Conservation (phyloP, 2,113 vertebrate species). For the Stigmatopora argus region DNA sequence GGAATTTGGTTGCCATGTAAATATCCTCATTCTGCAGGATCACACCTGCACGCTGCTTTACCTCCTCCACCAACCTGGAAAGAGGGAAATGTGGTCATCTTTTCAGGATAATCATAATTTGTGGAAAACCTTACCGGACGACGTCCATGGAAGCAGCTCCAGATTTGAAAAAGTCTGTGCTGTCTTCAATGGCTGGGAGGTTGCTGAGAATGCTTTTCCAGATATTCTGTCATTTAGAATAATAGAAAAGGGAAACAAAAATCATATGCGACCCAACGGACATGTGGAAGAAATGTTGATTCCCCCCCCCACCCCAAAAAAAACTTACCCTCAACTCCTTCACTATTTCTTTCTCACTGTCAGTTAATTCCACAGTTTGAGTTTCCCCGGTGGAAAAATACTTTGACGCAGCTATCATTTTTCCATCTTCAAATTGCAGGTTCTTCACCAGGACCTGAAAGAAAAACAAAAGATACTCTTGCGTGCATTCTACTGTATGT, state of each 20-base stretch:
- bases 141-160: slow-evolving; percentile 86
- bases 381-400: slow-evolving; percentile 74
- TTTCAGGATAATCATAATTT: no score
- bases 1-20: slow-evolving; percentile 82
- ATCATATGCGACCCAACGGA: neutral
- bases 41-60: slow-evolving; percentile 69
- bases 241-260: neutral
- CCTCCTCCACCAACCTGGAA: slow-evolving; percentile 80
- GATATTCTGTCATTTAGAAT: slow-evolving; percentile 57
- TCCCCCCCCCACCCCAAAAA: neutral
- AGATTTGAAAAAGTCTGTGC: slow-evolving; percentile 86
- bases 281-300: neutral
- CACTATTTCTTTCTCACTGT: slow-evolving; percentile 69
- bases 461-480: neutral
- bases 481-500: neutral
- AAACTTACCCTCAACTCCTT: slow-evolving; percentile 71
- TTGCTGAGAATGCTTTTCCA: slow-evolving; percentile 81
- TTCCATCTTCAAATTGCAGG: slow-evolving; percentile 81
- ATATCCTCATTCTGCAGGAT: slow-evolving; percentile 82
- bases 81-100: neutral
- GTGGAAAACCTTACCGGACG: slow-evolving; percentile 70
- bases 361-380: slow-evolving; percentile 70
- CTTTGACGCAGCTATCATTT: slow-evolving; percentile 79
- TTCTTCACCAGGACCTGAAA: slow-evolving; percentile 78
- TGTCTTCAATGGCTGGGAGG: slow-evolving; percentile 65